Evolutionary conservation across 2,113 vertebrate genomes (phyloP).

Genomic region (Cyanistes caeruleus): DNA sequence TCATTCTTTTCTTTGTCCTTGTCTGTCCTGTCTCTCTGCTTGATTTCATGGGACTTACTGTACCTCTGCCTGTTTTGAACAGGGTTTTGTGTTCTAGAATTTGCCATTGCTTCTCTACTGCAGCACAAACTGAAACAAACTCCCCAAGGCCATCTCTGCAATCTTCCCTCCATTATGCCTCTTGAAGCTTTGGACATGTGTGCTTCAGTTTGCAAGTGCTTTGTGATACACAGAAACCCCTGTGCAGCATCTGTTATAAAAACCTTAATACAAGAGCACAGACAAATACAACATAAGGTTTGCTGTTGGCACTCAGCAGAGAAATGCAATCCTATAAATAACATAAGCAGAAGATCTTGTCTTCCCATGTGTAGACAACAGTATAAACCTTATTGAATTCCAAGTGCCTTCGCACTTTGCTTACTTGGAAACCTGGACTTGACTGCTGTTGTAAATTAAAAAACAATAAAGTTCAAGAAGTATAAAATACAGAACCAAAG

Average conservation of each 20-base stretch:
- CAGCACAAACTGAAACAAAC: not conserved
- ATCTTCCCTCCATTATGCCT: not conserved
- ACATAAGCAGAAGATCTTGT: not conserved
- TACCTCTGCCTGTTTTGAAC: not conserved
- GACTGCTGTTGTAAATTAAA: not conserved
- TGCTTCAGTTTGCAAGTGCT: not conserved
- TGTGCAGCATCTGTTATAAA: not conserved
- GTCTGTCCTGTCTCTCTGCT: not conserved
- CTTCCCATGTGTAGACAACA: not conserved
- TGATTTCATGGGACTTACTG: not conserved
- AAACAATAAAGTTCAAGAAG: not conserved
- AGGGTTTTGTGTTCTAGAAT: not conserved
- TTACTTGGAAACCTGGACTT: constrained; percentile 2
- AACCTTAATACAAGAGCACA: not conserved
- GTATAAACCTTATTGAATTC: not conserved
- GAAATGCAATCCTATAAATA: constrained; percentile 26
- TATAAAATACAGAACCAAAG: not conserved
- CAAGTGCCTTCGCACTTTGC: not conserved
- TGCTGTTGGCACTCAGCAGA: not conserved
- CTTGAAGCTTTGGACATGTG: not conserved
- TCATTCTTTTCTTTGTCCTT: not conserved
- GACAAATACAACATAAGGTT: not conserved
- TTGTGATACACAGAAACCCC: not conserved
- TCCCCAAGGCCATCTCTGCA: not conserved
- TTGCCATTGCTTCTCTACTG: not conserved